phyloP scores from a whole-genome alignment of 2,113 vertebrate species.

The Toxotes jaculatrix region DNA sequence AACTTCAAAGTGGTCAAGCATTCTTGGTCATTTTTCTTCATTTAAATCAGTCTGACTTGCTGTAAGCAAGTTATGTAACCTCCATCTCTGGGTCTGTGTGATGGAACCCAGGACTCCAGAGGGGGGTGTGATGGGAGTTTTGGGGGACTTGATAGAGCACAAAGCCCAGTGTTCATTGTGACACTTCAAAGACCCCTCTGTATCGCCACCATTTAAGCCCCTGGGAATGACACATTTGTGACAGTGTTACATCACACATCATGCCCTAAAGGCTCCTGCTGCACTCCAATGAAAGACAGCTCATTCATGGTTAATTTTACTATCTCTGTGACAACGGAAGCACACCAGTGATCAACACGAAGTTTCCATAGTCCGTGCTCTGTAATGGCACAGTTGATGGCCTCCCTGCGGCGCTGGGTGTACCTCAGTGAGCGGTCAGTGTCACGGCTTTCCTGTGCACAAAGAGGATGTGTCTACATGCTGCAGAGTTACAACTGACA shows the following conservation, averaged over 20 bases:
- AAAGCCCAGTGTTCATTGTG: constrained; percentile 79
- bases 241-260: constrained; percentile 77
- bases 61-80: constrained; percentile 72
- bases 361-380: constrained; percentile 24
- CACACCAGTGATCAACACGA: constrained; percentile 56
- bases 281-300: constrained; percentile 63
- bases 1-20: constrained; percentile 50
- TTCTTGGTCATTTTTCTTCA: constrained; percentile 55
- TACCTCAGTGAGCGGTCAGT: constrained; percentile 44
- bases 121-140: constrained; percentile 38
- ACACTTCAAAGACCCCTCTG: constrained; percentile 78
- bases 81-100: constrained; percentile 55
- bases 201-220: constrained; percentile 68
- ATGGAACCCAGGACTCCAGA: constrained; percentile 53
- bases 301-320: constrained; percentile 77
- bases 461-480: constrained; percentile 52
- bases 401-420: constrained; percentile 27
- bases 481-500: constrained; percentile 29
- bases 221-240: constrained; percentile 77
- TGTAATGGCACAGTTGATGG: constrained; percentile 36
- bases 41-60: constrained; percentile 64
- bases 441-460: constrained; percentile 46
- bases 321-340: constrained; percentile 49
- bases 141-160: constrained; percentile 59
- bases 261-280: constrained; percentile 69